Conservation (phyloP, 2,888 invertebrate genomes). For the Sesia apiformis region DNA sequence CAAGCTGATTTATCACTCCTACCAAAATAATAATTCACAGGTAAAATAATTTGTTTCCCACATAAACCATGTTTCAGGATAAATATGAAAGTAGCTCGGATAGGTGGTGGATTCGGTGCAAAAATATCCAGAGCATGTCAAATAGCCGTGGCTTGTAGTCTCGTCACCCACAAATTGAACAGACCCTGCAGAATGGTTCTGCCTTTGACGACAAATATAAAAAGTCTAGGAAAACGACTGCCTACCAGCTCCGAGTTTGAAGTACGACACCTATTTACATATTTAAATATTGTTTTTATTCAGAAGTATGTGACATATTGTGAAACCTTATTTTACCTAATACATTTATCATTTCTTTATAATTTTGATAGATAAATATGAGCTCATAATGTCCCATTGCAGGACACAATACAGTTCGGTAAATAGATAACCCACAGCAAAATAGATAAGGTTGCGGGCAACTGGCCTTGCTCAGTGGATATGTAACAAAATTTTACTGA, state of each 20-base stretch:
- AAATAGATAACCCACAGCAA: too few relatives aligned
- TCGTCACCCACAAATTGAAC: constrained; percentile 76
- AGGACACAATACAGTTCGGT: too few relatives aligned
- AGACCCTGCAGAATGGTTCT: constrained; percentile 78
- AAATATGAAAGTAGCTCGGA: constrained; percentile 66
- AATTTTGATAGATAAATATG: too few relatives aligned
- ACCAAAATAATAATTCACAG: not conserved
- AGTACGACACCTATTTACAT: constrained; percentile 20
- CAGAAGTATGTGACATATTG: too few relatives aligned
- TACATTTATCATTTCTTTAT: too few relatives aligned
- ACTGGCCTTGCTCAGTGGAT: too few relatives aligned
- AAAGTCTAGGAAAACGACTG: constrained; percentile 70
- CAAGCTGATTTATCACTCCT: not conserved
- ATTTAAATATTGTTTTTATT: too few relatives aligned
- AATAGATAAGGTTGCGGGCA: too few relatives aligned
- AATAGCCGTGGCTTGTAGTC: constrained; percentile 76
- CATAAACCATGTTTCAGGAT: constrained; percentile 56
- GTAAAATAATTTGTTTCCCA: too few relatives aligned
- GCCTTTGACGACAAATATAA: constrained; percentile 78
- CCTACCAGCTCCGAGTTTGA: constrained; percentile 66
- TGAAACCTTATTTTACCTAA: too few relatives aligned
- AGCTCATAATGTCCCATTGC: too few relatives aligned
- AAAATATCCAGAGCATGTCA: constrained; percentile 78
- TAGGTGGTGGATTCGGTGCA: constrained; percentile 76
- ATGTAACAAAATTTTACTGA: too few relatives aligned